Evolutionary conservation across 1,140 invertebrate genomes (phyloP), one percentile per base, ranked within the genome.

Genomic region (Caenorhabditis tropicalis): DNA sequence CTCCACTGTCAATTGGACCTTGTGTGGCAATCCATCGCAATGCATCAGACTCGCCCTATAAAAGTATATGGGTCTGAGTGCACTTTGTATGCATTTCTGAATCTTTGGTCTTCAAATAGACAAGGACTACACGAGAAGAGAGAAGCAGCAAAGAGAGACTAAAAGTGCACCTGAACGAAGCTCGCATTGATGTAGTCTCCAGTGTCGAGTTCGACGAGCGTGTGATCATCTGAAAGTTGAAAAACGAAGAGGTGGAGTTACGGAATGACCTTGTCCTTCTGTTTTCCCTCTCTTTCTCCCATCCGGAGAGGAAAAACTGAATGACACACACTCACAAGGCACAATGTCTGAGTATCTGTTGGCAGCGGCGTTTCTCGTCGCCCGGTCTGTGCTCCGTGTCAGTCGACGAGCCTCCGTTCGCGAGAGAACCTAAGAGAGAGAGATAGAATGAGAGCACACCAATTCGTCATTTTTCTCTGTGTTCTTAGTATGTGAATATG

Each of bases 171-270:
- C 39, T 82, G 56, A 49, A 82, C 60, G 56, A 82, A 82, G 33
- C 82, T 82, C 21, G 82, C 82, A 51, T 82, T 82, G 36, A 82
- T 82, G 82, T 82, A 82, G 27, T 82, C 82, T 19, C 82, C 82
- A 5, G 36, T 46, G 27, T 51, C 36, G 56, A 82, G 58, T 27
- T 51, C 31, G 16, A 82, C 82, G 6, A 58, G 56, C 24, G 56
- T 82, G 36, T 82, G 56, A 51, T 82, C 82, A 43, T 82, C 82
- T 82, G 60, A 82, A 82, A 60, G 43, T 48, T 6, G 19, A 51
- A 51, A 51, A 19, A 9, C 21, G n/a, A 51, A 51, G 24, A 27
- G 53, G 53, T 27, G 53, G 53, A n/a, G n/a, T n/a, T n/a, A n/a
- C n/a, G 65, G 4, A 27, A 19, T 74, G 65, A 74, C 65, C 36